Base-by-base conservation (phyloP, 2,113 vertebrate species). In the Ceratotherium simum region DNA sequence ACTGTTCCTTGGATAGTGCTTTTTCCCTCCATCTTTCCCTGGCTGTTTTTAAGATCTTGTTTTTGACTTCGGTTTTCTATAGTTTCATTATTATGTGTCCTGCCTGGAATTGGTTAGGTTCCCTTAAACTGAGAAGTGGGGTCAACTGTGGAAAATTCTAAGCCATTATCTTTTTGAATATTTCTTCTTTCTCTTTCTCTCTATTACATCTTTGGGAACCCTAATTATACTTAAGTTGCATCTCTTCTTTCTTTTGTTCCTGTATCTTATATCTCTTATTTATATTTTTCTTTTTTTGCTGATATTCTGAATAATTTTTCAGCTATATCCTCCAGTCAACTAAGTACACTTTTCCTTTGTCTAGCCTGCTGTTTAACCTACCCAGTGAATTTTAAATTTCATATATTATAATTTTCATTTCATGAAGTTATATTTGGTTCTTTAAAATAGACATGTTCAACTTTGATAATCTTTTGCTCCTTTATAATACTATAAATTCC, bases 391-490 rank as follows among this genome's bases (percentile, higher is more conserved):
- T 83, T 88, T 65, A 87, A 78, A 87, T 96, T 91, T 78, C 42
- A 64, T 25, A 60, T 83, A 33, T 76, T 76, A 7, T 81, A 54
- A 88, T 94, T 79, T 58, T 62, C 23, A 88, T 58, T 84, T 78
- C 46, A 84, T 73, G 23, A 78, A 39, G 13, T 91, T 97, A 39
- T 70, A 87, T 87, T 93, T 86, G 42, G 21, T 51, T 85, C 14
- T 67, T 69, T 70, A 69, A 33, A 86, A 36, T 69, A 75, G 21
- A 2, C 39, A 76, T 72, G 42, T n/a, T 89, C 31, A 83, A 56
- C 36, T 60, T 89, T 87, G 54, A 54, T 39, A 33, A 82, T 75
- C 42, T 96, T 58, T 91, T 91, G 20, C 27, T 70, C 69, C 89
- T 95, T 72, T 29, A 1, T 21, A 83, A 79, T 65, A 78, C 20